These are phyloP conservation scores for Drosophila ironensis DNA, from an alignment of 1,140 invertebrate genomes.

Conservation along the genomic window DNA sequence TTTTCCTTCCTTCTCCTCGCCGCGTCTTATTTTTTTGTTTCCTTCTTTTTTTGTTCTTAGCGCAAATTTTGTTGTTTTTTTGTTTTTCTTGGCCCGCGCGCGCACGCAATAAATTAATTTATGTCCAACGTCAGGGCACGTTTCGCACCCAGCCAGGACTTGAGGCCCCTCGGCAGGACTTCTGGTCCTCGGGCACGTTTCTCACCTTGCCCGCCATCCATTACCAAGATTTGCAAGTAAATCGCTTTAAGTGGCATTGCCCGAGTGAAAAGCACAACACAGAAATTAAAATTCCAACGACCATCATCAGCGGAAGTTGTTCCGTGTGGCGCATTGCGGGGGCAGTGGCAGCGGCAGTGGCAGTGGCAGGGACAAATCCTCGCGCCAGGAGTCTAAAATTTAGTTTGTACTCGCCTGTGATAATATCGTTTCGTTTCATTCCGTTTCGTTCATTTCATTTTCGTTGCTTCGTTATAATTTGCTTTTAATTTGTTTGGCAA, in stretches of 20 bases:
- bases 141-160: constrained; percentile 52
- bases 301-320: constrained; percentile 35
- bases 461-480: constrained; percentile 70
- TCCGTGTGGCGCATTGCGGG: not conserved
- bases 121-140: constrained; percentile 75
- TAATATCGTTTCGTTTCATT: constrained; percentile 63
- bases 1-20: constrained; percentile 22
- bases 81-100: constrained; percentile 63
- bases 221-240: constrained; percentile 72
- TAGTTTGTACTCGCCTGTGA: constrained; percentile 30
- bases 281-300: constrained; percentile 74
- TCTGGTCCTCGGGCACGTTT: constrained; percentile 63
- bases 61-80: constrained; percentile 20
- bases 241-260: constrained; percentile 67
- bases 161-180: constrained; percentile 44
- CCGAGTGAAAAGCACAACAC: constrained; percentile 48
- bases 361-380: constrained; percentile 4
- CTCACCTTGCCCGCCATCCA: constrained; percentile 70
- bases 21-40: too few relatives aligned
- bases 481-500: constrained; percentile 80
- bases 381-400: constrained; percentile 47
- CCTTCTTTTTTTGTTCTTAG: constrained; percentile 31
- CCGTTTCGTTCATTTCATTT: constrained; percentile 36
- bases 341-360: not conserved
- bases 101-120: constrained; percentile 79